Evolutionary conservation across 2,113 vertebrate species (phyloP).

Genomic region (Clupea harengus): DNA sequence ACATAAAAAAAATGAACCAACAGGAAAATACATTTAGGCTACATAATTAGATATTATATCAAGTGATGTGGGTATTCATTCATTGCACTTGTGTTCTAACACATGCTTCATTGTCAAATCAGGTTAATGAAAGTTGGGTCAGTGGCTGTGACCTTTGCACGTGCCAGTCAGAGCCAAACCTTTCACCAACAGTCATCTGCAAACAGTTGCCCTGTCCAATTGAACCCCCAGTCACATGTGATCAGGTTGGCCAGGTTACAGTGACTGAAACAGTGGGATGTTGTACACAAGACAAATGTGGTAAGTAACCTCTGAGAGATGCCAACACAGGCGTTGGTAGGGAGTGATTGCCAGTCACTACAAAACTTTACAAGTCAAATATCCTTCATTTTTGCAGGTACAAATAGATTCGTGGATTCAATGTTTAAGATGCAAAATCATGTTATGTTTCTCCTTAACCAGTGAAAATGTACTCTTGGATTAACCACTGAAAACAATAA

Average conservation of each 20-base stretch:
- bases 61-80: too few relatives aligned
- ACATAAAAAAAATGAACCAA: too few relatives aligned
- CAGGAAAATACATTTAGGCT: too few relatives aligned
- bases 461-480: too few relatives aligned
- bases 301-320: slow-evolving; percentile 41
- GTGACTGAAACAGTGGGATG: slow-evolving; percentile 42
- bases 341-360: too few relatives aligned
- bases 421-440: too few relatives aligned
- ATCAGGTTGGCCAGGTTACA: slow-evolving; percentile 47
- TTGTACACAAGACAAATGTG: slow-evolving; percentile 48
- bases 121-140: slow-evolving; percentile 54
- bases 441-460: too few relatives aligned
- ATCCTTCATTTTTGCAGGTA: too few relatives aligned
- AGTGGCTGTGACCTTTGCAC: slow-evolving; percentile 45
- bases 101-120: not conserved
- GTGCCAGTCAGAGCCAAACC: slow-evolving; percentile 47
- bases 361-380: too few relatives aligned
- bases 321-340: too few relatives aligned
- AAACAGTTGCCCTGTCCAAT: slow-evolving; percentile 26
- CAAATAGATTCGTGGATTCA: too few relatives aligned
- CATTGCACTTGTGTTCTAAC: not conserved
- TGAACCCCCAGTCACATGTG: slow-evolving; percentile 35
- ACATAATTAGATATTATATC: not conserved
- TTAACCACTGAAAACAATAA: too few relatives aligned
- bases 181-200: slow-evolving; percentile 18